phyloP scores from a whole-genome alignment of 2,888 invertebrate genomes.

The Sphaerophoria rueppellii region DNA sequence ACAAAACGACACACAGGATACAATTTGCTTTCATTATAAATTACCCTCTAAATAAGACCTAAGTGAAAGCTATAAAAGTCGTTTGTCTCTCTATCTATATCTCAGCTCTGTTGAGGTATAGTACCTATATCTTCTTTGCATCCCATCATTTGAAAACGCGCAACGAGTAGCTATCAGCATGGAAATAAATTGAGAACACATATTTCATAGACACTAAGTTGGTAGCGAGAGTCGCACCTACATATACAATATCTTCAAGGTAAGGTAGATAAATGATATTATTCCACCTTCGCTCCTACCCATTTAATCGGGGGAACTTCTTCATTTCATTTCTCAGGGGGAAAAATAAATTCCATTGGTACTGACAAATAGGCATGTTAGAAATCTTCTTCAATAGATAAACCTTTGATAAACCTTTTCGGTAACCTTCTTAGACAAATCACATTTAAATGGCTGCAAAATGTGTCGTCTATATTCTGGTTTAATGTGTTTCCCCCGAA shows the following conservation, averaged over 20 bases:
- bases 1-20: slow-evolving; percentile 23
- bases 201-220: slow-evolving; percentile 37
- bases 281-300: neutral
- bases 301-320: neutral
- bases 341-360: slow-evolving; percentile 57
- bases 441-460: slow-evolving; percentile 46
- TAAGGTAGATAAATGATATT: slow-evolving; percentile 26
- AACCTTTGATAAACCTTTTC: slow-evolving; percentile 30
- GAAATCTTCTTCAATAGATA: slow-evolving; percentile 44
- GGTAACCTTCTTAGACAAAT: slow-evolving; percentile 60
- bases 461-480: slow-evolving; percentile 45
- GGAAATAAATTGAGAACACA: slow-evolving; percentile 62
- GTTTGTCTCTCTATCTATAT: slow-evolving; percentile 53
- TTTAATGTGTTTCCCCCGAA: neutral
- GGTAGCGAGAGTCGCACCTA: no score
- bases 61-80: slow-evolving; percentile 71
- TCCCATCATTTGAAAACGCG: slow-evolving; percentile 48
- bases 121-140: neutral
- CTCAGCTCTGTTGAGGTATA: neutral
- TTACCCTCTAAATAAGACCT: slow-evolving; percentile 69
- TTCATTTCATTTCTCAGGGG: neutral
- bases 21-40: slow-evolving; percentile 69
- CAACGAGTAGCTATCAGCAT: slow-evolving; percentile 55
- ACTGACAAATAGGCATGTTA: slow-evolving; percentile 39
- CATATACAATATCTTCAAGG: neutral